Conservation (phyloP, 1,140 invertebrate species). For the Drosophila subpulchrella region DNA sequence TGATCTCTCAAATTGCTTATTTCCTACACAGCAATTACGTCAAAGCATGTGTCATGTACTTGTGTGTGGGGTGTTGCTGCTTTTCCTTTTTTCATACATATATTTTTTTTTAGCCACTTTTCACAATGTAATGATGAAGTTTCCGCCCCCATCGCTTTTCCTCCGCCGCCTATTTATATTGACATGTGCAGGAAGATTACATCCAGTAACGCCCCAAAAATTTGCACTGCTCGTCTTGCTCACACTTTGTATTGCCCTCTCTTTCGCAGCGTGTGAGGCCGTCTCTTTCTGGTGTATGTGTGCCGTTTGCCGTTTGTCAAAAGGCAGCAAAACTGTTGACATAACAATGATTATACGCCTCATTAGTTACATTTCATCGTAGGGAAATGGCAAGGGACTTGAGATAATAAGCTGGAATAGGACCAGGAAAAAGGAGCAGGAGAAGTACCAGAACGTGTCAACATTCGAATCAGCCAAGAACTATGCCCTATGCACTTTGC, state of each 20-base stretch:
- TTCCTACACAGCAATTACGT: slow-evolving; percentile 81
- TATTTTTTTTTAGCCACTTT: slow-evolving; percentile 7
- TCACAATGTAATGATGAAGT: slow-evolving; percentile 57
- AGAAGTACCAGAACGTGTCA: slow-evolving; percentile 40
- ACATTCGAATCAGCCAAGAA: slow-evolving; percentile 10
- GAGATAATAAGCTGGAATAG: slow-evolving; percentile 41
- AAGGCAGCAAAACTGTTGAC: slow-evolving; percentile 81
- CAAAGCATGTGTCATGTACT: slow-evolving; percentile 39
- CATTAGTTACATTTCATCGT: slow-evolving; percentile 74
- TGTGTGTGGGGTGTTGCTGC: slow-evolving; percentile 15
- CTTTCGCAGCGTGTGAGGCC: slow-evolving; percentile 2
- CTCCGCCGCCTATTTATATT: slow-evolving; percentile 66
- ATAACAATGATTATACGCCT: slow-evolving; percentile 83
- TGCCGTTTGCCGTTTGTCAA: slow-evolving; percentile 68
- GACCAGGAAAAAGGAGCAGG: slow-evolving; percentile 10
- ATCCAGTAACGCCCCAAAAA: slow-evolving; percentile 29
- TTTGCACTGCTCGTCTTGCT: slow-evolving; percentile 6
- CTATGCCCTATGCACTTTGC: background rate
- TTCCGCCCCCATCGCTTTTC: slow-evolving; percentile 10
- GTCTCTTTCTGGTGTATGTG: slow-evolving; percentile 13
- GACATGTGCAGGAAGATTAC: slow-evolving; percentile 74
- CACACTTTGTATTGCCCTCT: slow-evolving; percentile 3
- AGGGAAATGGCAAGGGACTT: slow-evolving; percentile 40
- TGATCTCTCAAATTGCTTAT: slow-evolving; percentile 83
- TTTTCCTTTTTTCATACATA: background rate